Evolutionary conservation across 2,888 invertebrate species (phyloP), one percentile per base, ranked within the genome.

Genomic region (Mythimna albipuncta): DNA sequence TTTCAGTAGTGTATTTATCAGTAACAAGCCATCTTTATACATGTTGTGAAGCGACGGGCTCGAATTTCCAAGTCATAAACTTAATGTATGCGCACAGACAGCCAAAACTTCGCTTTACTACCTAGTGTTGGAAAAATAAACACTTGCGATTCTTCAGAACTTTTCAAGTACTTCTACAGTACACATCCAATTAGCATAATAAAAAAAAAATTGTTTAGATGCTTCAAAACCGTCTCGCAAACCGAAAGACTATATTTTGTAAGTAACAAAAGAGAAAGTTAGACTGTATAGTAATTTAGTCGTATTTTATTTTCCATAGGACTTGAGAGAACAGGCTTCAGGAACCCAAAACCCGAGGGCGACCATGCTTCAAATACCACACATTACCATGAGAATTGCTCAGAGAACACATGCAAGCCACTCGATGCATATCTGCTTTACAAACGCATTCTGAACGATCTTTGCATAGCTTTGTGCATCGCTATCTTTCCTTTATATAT

Each of bases 321-420:
- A 50, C 35, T 50, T 65, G 64, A 16, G 47, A 69, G 66, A 61
- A 72, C 64, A 69, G 58, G 19, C 59, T 66, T 63, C 71, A 61
- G 44, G 19, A 69, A 35, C 64, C 72, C 69, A 63, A 72, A 75
- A 57, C 32, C 69, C 55, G 75, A 71, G 80, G 73, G 80, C 78
- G 77, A 77, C 85, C 83, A 87, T 89, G 83, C 87, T 77, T 83
- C 79, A 81, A 87, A 92, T 88, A 86, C 87, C 87, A 83, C 77
- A 78, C 85, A 93, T 93, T 92, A 92, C 83, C 93, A 93, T 93
- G 91, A 89, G 91, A 92, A 93, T 91, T 88, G 89, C 86, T 86
- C 77, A 79, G 81, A 79, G 77, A 77, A 83, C 87, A 89, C 58
- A 74, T 78, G 72, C 77, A 79, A 88, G 87, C 87, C 86, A 86